Percentiles rank a stretch among this genome's conserved stretches.
phyloP scores from a whole-genome alignment of 2,797 vertebrate genomes.

The Ptychobarbus kaznakovi region DNA sequence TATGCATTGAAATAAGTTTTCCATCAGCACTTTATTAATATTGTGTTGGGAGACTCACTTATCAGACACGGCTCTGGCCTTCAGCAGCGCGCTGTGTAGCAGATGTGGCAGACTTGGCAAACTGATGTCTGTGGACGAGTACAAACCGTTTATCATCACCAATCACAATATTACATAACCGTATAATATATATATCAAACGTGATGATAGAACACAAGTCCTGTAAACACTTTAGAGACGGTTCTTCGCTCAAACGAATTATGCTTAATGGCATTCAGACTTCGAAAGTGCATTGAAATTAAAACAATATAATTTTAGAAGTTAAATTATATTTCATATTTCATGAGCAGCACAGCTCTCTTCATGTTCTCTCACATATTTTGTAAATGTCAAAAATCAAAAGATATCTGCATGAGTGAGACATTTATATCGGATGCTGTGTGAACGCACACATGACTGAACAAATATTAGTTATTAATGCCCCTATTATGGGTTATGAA shows the following conservation, averaged over 20 bases:
- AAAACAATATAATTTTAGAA: background rate
- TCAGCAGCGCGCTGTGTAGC: slow-evolving; percentile 98
- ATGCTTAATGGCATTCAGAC: background rate
- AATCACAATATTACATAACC: background rate
- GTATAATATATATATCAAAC: no score
- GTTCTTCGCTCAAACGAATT: background rate
- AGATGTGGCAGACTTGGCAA: slow-evolving; percentile 99
- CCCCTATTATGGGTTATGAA: no score
- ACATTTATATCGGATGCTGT: no score
- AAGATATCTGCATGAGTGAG: no score
- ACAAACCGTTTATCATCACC: background rate
- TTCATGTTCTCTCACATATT: no score
- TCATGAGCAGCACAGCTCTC: no score
- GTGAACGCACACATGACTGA: no score
- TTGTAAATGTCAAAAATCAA: no score
- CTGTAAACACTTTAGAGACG: background rate
- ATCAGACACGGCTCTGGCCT: slow-evolving; percentile 98
- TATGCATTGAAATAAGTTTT: no score
- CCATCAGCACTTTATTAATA: background rate
- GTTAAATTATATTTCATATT: no score
- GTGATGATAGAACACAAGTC: no score
- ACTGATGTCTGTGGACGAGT: slow-evolving; percentile 92
- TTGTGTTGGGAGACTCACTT: slow-evolving; percentile 85
- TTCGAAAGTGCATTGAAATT: background rate
- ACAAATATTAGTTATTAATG: no score